Evolutionary conservation across 2,113 vertebrate genomes (phyloP).

Genomic region (Octodon degus): DNA sequence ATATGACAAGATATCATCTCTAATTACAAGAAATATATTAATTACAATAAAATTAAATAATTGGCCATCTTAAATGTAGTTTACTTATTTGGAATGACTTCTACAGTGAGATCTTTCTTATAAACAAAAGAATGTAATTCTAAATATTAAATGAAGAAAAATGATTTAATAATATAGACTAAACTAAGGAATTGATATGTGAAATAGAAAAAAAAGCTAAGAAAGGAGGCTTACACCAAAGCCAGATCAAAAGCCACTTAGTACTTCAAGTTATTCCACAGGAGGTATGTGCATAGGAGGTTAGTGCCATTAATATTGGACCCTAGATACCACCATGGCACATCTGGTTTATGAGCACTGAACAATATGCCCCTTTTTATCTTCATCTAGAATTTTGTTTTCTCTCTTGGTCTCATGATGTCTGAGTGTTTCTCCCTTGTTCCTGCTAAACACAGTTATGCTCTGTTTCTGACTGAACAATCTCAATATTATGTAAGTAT

Average conservation of each 20-base stretch:
- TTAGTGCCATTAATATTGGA: not conserved
- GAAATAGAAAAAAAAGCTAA: not conserved
- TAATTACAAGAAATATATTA: not conserved
- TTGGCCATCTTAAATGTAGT: not conserved
- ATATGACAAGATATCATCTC: not conserved
- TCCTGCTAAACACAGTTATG: not conserved
- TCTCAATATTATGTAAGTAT: not conserved
- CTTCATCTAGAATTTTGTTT: not conserved
- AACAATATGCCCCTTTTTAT: accelerated
- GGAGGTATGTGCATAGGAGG: not conserved
- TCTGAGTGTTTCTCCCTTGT: not conserved
- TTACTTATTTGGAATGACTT: not conserved
- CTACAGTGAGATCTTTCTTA: not conserved
- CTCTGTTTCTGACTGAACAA: not conserved
- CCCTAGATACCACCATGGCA: not conserved
- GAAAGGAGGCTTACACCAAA: not conserved
- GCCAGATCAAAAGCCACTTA: not conserved
- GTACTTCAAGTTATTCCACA: too few relatives aligned
- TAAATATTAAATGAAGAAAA: not conserved
- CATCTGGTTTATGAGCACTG: not conserved
- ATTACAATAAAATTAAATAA: not conserved
- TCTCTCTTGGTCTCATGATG: not conserved
- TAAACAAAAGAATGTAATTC: not conserved
- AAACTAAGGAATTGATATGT: not conserved
- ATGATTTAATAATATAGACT: not conserved